Evolutionary conservation across 2,888 invertebrate species (phyloP).

Genomic region (Pterostichus niger): DNA sequence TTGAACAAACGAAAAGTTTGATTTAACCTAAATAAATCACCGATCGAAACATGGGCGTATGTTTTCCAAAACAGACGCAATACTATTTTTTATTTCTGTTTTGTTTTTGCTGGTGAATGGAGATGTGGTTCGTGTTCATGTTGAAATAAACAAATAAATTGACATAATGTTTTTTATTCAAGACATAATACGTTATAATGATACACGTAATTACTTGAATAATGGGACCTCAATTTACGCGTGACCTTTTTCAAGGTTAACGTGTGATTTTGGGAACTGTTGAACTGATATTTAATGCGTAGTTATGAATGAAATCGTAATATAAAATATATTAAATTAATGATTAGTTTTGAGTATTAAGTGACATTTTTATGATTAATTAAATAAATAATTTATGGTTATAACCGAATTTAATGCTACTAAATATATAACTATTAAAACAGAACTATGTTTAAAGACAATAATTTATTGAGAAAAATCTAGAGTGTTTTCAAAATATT

Average conservation of each 20-base stretch:
- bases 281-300: slow-evolving; percentile 8
- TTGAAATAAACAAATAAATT: slow-evolving; percentile 19
- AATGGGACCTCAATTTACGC: slow-evolving; percentile 16
- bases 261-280: slow-evolving; percentile 20
- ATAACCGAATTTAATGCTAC: too few relatives aligned
- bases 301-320: slow-evolving; percentile 9
- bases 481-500: too few relatives aligned
- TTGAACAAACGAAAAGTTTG: not conserved
- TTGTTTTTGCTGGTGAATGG: not conserved
- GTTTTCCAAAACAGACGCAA: not conserved
- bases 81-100: not conserved
- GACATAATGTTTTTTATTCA: not conserved
- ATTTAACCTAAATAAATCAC: slow-evolving; percentile 5
- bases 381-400: not conserved
- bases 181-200: not conserved
- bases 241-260: slow-evolving; percentile 13
- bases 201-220: slow-evolving; percentile 41
- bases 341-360: not conserved
- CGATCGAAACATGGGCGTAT: not conserved
- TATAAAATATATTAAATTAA: not conserved
- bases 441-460: too few relatives aligned
- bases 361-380: not conserved
- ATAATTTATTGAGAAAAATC: too few relatives aligned
- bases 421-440: too few relatives aligned
- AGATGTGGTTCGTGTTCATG: not conserved